These are phyloP conservation scores for Telmatherina bonti DNA, from an alignment of 2,797 vertebrate genomes.

Conservation along the genomic window DNA sequence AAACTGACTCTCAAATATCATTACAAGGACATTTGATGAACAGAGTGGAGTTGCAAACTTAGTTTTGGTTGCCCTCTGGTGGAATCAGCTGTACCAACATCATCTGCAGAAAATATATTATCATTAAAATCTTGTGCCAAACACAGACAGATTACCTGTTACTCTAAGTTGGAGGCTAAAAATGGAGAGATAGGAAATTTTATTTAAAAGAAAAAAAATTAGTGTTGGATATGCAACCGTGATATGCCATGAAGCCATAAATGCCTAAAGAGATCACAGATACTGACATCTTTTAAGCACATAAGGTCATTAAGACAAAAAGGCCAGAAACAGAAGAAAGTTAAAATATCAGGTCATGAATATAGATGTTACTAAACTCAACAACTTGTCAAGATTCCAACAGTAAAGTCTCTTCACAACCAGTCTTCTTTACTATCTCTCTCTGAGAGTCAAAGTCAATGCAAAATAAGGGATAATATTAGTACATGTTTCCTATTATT, in stretches of 20 bases:
- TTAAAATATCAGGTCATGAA: neutral
- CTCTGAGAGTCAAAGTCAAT: neutral
- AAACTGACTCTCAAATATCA: neutral
- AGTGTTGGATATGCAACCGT: neutral
- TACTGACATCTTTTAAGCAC: too few relatives aligned
- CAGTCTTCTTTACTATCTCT: neutral
- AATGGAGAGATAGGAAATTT: neutral
- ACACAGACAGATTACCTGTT: neutral
- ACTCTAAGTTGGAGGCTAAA: neutral
- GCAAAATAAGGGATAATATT: slow-evolving; percentile 3
- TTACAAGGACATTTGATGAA: neutral
- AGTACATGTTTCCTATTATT: neutral
- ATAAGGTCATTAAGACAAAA: neutral
- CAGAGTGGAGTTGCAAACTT: neutral
- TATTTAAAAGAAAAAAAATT: neutral
- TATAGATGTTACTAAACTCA: slow-evolving; percentile 13
- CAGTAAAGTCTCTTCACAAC: neutral
- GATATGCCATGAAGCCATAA: neutral
- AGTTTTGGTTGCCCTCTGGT: slow-evolving; percentile 43
- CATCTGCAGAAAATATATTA: neutral
- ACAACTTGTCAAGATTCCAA: neutral
- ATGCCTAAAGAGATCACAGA: neutral
- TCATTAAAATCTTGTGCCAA: neutral
- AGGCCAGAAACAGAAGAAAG: too few relatives aligned
- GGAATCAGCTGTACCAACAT: slow-evolving; percentile 33